A percentile compares a stretch with the other conserved stretches of the same genome.
Conservation (phyloP, 2,113 vertebrate genomes). For the Spermophilus dauricus region DNA sequence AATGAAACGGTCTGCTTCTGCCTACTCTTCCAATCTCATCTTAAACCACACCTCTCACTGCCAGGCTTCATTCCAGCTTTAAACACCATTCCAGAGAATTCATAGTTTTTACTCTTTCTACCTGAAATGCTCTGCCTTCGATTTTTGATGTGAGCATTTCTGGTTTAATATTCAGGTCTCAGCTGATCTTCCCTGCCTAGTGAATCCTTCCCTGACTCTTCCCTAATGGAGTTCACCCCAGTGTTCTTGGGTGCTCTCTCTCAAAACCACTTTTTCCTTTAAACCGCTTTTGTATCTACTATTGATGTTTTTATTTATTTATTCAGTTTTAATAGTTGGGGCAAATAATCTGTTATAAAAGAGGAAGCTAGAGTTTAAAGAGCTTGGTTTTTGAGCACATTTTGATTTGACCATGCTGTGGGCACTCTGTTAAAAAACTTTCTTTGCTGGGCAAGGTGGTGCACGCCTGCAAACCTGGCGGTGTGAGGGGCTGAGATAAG, state of each 20-base stretch:
- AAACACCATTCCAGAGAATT: not conserved
- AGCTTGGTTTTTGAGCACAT: not conserved
- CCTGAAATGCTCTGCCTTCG: not conserved
- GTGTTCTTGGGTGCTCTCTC: rapidly evolving
- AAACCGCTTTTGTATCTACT: not conserved
- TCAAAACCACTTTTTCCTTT: not conserved
- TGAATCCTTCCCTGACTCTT: too few relatives aligned
- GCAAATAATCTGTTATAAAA: not conserved
- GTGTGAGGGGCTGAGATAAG: too few relatives aligned
- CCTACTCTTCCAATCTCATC: not conserved
- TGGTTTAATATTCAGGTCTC: not conserved
- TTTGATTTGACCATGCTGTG: not conserved
- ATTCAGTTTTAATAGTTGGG: not conserved
- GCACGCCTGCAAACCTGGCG: too few relatives aligned
- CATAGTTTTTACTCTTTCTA: not conserved
- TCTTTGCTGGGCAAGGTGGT: not conserved
- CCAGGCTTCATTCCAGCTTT: not conserved
- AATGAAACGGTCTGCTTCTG: not conserved
- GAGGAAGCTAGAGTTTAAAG: not conserved
- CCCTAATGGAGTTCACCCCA: not conserved
- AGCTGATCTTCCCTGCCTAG: not conserved
- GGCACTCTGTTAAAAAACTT: not conserved
- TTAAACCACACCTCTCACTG: not conserved
- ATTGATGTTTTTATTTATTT: constrained; percentile 15
- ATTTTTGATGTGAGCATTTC: not conserved